These are phyloP conservation scores for Scartelaos histophorus DNA, from an alignment of 2,113 vertebrate species.

Conservation along the genomic window DNA sequence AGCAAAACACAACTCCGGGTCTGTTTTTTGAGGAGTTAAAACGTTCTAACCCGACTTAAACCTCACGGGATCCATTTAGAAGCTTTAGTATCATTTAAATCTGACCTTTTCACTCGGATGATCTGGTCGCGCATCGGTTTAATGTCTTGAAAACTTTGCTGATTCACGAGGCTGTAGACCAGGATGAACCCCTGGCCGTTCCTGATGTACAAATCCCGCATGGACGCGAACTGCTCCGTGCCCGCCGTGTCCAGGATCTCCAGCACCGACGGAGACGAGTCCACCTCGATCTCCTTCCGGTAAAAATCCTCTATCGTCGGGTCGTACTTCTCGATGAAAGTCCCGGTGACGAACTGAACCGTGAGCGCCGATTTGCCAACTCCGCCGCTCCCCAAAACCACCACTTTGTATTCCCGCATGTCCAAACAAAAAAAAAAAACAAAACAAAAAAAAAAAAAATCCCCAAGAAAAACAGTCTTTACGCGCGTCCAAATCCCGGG, in stretches of 20 bases:
- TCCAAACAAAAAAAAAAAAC: too few species aligned
- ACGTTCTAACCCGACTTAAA: too few species aligned
- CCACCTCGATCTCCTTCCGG: conserved; percentile 93
- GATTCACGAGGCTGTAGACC: conserved; percentile 91
- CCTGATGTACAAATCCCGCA: conserved; percentile 91
- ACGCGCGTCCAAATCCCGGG: conserved; percentile 27
- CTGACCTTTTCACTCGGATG: conserved; percentile 91
- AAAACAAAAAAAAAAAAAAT: too few species aligned
- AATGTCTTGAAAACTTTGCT: conserved; percentile 94
- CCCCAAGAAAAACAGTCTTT: neutral
- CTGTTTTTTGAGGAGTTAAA: too few species aligned
- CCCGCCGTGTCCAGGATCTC: conserved; percentile 93
- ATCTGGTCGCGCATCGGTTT: conserved; percentile 93
- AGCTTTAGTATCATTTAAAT: too few species aligned
- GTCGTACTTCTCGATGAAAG: conserved; percentile 93
- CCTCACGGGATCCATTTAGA: too few species aligned
- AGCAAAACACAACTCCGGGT: too few species aligned
- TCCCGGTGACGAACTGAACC: conserved; percentile 91
- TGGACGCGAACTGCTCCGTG: conserved; percentile 92
- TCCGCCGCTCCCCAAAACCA: conserved; percentile 91
- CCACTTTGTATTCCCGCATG: conserved; percentile 96
- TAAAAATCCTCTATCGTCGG: conserved; percentile 93
- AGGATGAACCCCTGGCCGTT: conserved; percentile 92
- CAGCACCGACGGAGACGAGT: conserved; percentile 90
- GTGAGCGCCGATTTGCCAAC: conserved; percentile 91